Percentiles rank a stretch among this genome's conserved stretches.
Evolutionary conservation across 2,888 invertebrate genomes (phyloP).

Genomic region (Melipona beecheii): DNA sequence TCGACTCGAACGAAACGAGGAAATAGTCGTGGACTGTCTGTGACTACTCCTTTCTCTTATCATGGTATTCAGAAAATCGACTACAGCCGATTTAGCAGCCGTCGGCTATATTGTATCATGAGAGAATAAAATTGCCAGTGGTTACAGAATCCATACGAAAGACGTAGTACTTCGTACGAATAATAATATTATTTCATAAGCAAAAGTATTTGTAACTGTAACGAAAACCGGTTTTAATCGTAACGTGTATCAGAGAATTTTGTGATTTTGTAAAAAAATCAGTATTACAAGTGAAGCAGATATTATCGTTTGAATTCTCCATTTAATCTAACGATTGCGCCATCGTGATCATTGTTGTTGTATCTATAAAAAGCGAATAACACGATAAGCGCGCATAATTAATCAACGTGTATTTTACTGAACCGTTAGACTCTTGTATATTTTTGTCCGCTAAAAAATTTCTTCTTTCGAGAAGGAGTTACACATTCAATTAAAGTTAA

Average conservation of each 20-base stretch:
- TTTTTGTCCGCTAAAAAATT: background rate
- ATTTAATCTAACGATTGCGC: background rate
- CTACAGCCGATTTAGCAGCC: background rate
- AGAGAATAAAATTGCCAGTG: background rate
- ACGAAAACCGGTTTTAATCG: background rate
- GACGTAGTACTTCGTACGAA: background rate
- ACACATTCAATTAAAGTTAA: background rate
- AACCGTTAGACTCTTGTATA: background rate
- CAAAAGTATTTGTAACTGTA: background rate
- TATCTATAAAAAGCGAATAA: background rate
- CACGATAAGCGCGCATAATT: background rate
- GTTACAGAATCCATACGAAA: background rate
- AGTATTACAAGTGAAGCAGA: constrained; percentile 2
- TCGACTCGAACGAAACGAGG: constrained; percentile 7
- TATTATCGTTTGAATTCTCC: background rate
- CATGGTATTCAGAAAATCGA: background rate
- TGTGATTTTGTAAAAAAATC: background rate
- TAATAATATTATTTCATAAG: constrained; percentile 6
- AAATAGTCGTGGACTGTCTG: constrained; percentile 1
- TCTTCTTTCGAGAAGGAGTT: no score
- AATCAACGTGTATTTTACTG: background rate
- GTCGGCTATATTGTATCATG: background rate
- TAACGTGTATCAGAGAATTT: background rate
- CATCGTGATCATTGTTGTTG: background rate
- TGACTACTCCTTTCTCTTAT: background rate